Conservation (phyloP, 2,888 invertebrate species). For the Pyrocoelia pectoralis region DNA sequence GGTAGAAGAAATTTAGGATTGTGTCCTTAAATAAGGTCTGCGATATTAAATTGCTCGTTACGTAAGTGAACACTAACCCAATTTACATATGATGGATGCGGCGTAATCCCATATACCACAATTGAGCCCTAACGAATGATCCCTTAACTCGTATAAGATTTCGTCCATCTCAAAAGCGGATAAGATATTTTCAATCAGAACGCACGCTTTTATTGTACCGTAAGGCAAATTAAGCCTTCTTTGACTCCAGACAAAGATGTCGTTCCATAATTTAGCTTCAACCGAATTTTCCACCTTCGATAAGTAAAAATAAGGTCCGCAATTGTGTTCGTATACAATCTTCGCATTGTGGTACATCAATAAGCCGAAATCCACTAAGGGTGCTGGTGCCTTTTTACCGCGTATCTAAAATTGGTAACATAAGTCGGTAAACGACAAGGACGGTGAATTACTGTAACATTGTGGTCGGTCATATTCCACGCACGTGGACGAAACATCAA, state of each 20-base stretch:
- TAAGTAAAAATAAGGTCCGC: slow-evolving; percentile 76
- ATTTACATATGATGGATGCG: slow-evolving; percentile 71
- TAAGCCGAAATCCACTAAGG: slow-evolving; percentile 74
- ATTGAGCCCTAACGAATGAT: slow-evolving; percentile 74
- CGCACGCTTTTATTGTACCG: slow-evolving; percentile 74
- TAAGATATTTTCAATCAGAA: slow-evolving; percentile 75
- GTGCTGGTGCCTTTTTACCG: slow-evolving; percentile 69
- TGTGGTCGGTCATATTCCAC: slow-evolving; percentile 77
- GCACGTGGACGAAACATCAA: slow-evolving; percentile 75
- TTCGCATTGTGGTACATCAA: slow-evolving; percentile 71
- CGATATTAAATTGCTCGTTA: neutral
- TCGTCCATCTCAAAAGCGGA: slow-evolving; percentile 75
- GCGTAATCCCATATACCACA: slow-evolving; percentile 81
- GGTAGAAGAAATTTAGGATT: slow-evolving; percentile 69
- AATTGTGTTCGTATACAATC: slow-evolving; percentile 62
- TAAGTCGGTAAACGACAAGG: too few relatives aligned
- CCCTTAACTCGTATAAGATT: slow-evolving; percentile 70
- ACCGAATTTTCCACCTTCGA: slow-evolving; percentile 72
- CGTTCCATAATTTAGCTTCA: slow-evolving; percentile 75
- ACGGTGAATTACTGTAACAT: slow-evolving; percentile 62
- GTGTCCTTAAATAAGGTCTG: slow-evolving; percentile 57
- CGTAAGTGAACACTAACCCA: slow-evolving; percentile 59
- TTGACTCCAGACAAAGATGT: slow-evolving; percentile 72
- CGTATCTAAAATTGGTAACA: slow-evolving; percentile 65
- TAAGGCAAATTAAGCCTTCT: slow-evolving; percentile 63